Evolutionary conservation across 2,113 vertebrate species (phyloP).

Genomic region (Brachyistius frenatus): DNA sequence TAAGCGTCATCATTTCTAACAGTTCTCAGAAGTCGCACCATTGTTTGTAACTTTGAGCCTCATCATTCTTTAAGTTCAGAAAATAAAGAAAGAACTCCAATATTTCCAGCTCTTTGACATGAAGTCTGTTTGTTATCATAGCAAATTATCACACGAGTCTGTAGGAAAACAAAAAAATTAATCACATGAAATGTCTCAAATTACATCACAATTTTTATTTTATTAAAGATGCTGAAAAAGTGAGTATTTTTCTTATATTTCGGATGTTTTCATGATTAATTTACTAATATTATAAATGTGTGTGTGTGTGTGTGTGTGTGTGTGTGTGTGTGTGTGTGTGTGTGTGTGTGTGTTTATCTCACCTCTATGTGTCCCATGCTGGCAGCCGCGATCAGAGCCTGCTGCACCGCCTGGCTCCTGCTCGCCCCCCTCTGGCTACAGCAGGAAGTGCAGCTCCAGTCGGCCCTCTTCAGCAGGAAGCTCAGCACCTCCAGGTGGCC

Average conservation of each 20-base stretch:
- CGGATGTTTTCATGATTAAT: background rate
- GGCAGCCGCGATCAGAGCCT: conserved; percentile 92
- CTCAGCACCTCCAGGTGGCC: conserved; percentile 92
- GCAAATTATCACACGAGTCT: no score
- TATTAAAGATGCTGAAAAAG: no score
- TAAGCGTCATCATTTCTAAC: no score
- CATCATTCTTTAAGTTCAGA: no score
- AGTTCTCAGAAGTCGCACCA: no score
- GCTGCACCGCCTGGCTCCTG: conserved; percentile 94
- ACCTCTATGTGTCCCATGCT: conserved; percentile 97
- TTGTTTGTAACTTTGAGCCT: no score
- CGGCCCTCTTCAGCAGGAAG: conserved; percentile 53
- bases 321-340: conserved; percentile 21
- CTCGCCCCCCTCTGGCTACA: conserved; percentile 90
- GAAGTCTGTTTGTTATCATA: no score
- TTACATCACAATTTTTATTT: no score
- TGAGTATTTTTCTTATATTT: background rate
- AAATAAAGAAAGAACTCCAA: no score
- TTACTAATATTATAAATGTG: background rate
- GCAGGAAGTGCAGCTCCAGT: conserved; percentile 87
- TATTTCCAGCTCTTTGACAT: no score
- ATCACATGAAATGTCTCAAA: no score
- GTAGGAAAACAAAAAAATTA: no score
- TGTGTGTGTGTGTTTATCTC: background rate
- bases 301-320: background rate